Base-by-base conservation (phyloP, 2,888 invertebrate genomes). In the Nomada ruficornis region DNA sequence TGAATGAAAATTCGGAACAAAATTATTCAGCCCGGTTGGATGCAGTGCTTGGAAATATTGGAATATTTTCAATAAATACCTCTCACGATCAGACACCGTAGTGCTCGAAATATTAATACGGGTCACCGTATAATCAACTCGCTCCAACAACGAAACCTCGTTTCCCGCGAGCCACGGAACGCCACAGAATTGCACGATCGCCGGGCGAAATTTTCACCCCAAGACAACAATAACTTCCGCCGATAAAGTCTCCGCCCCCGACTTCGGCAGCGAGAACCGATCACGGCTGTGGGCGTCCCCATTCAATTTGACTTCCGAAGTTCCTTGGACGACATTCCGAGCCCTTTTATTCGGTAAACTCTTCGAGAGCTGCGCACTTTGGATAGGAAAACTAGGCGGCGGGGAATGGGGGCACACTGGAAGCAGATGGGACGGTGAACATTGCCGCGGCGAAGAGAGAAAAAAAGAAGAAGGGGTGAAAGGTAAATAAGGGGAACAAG, bases 221-320 rank as follows among this genome's bases (percentile, higher is more conserved):
- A 42, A 10, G 54, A 72, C 75, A 86, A 83, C 83, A 73, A 83
- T 78, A 80, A 80, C 80, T 67, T 52, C 44, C 79, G 18, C 50
- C 47, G 79, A 80, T 78, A 72, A 80, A 68, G 75, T 60, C 67
- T 54, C 11, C 59, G 23, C 20, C 18, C 26, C 55, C 50, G 47
- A 71, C 64, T 83, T 65, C 71, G 74, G 44, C 62, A 26, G 59
- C 71, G 64, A 57, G 76, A 76, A 55, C 75, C 73, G 74, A 83
- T 85, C 80, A 68, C 50, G 71, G 42, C 67, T 50, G 44, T 72
- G 63, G 47, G 52, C 71, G 29, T 62, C 69, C 72, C 78, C 67
- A 71, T 87, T 86, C 87, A 87, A 86, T 87, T 83, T 87, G 87
- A 87, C 83, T 87, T 72, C 29, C 76, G 36, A 82, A 83, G 71